phyloP scores from a whole-genome alignment of 2,888 invertebrate genomes.

The Hartigia nigra region DNA sequence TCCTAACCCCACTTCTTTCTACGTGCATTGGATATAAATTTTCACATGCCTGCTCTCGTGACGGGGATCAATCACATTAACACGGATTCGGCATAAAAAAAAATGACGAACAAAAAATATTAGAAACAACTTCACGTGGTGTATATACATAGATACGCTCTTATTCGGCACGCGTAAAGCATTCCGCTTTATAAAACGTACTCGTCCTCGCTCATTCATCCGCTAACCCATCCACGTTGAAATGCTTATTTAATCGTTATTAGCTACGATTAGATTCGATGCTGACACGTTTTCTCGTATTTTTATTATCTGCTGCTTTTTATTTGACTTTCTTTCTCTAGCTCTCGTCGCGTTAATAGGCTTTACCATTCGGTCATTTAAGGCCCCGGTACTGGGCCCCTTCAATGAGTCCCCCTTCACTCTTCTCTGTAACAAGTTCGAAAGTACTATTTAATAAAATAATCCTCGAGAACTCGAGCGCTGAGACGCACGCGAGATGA shows the following conservation, averaged over 20 bases:
- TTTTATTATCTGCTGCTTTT: neutral
- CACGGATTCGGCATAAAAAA: neutral
- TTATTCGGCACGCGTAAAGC: neutral
- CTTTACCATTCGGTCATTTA: neutral
- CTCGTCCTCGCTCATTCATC: neutral
- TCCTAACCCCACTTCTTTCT: conserved; percentile 15
- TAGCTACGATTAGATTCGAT: neutral
- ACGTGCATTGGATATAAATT: conserved; percentile 11
- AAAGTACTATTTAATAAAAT: neutral
- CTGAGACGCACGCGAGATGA: neutral
- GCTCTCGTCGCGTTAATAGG: neutral
- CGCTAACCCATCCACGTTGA: neutral
- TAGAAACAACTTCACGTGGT: conserved; percentile 15
- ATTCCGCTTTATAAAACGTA: neutral
- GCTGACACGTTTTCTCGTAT: neutral
- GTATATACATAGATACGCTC: neutral
- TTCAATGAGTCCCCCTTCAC: neutral
- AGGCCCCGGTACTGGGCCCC: neutral
- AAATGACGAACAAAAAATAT: neutral
- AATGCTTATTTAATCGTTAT: neutral
- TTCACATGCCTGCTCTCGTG: conserved; percentile 21
- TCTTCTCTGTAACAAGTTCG: neutral
- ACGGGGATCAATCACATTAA: conserved; percentile 18
- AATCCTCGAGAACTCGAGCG: neutral
- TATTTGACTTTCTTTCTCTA: neutral